Evolutionary conservation across 2,888 invertebrate genomes (phyloP).

Genomic region (Lasioglossum villosulum): DNA sequence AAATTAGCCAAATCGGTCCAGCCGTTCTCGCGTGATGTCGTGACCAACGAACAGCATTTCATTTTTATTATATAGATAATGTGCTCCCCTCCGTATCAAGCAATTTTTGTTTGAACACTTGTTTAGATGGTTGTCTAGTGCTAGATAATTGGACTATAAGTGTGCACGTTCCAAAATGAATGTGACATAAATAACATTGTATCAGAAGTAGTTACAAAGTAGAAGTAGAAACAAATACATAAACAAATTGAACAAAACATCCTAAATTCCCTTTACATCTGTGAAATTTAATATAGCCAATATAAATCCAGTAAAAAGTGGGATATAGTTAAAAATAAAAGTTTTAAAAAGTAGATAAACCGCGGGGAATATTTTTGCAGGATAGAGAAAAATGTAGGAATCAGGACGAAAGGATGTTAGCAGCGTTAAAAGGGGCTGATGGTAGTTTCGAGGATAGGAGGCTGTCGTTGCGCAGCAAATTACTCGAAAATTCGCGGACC

Average conservation of each 20-base stretch:
- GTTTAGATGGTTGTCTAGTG: too few relatives aligned
- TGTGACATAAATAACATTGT: too few relatives aligned
- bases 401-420: not conserved
- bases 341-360: not conserved
- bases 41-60: too few relatives aligned
- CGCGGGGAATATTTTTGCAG: not conserved
- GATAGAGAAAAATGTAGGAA: not conserved
- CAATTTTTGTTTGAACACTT: too few relatives aligned
- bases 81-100: too few relatives aligned
- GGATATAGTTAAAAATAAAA: not conserved
- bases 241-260: not conserved
- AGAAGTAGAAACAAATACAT: too few relatives aligned
- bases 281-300: not conserved
- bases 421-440: not conserved
- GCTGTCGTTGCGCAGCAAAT: conserved; percentile 70
- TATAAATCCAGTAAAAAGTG: not conserved
- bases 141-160: too few relatives aligned
- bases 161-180: too few relatives aligned
- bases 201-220: too few relatives aligned
- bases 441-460: not conserved
- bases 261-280: not conserved
- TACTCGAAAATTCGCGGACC: conserved; percentile 82
- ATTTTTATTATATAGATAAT: too few relatives aligned
- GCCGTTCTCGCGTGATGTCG: too few relatives aligned
- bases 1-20: too few relatives aligned